A percentile compares a stretch with the other conserved stretches of the same genome.
Evolutionary conservation across 2,113 vertebrate species (phyloP).

Genomic region (Corapipo altera): DNA sequence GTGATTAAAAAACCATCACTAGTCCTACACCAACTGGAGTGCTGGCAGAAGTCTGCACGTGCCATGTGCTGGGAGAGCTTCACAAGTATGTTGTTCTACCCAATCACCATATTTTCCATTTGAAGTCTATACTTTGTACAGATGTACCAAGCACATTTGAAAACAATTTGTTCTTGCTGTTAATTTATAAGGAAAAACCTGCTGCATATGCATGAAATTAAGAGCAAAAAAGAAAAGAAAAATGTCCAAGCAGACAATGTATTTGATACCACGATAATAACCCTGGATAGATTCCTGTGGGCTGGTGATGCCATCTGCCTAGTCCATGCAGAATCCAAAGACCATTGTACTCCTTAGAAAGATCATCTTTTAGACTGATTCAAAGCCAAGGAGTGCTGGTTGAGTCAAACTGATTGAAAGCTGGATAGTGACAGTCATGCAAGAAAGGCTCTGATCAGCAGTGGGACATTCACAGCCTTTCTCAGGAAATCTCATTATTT

Average conservation of each 20-base stretch:
- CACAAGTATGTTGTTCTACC: neutral
- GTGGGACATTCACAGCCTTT: neutral
- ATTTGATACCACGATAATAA: constrained; percentile 8
- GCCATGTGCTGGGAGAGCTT: neutral
- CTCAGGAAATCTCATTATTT: neutral
- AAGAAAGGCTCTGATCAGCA: neutral
- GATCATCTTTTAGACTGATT: neutral
- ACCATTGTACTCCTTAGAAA: neutral
- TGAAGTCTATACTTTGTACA: neutral
- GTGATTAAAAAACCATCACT: neutral
- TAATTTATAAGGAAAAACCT: neutral
- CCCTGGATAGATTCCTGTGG: constrained; percentile 26
- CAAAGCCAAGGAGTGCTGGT: neutral
- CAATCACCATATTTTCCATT: neutral
- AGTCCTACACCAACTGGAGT: neutral
- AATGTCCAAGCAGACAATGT: neutral
- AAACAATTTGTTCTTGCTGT: constrained; percentile 20
- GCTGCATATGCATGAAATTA: neutral
- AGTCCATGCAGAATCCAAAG: neutral
- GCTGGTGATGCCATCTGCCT: constrained; percentile 60
- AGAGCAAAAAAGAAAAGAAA: neutral
- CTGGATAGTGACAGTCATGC: neutral
- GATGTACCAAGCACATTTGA: neutral
- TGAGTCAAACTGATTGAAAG: constrained; percentile 12
- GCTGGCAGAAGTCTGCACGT: neutral